Conservation (phyloP, 1,140 invertebrate species). For the Eriocheir sinensis region DNA sequence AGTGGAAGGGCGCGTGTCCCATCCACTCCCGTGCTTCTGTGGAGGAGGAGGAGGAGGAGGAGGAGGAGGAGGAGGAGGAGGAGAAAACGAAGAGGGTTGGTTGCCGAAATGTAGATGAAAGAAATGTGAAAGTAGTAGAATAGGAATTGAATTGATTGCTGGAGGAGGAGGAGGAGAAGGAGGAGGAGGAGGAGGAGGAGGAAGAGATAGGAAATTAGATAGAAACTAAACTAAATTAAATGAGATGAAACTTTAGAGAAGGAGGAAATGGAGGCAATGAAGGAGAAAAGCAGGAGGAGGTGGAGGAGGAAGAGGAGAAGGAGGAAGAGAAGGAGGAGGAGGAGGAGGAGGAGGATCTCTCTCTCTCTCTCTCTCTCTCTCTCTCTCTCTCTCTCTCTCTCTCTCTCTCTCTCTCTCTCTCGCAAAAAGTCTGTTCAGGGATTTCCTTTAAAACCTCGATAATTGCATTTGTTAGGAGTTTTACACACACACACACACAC, state of each 20-base stretch:
- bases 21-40: too few relatives aligned
- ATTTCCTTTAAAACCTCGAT: too few relatives aligned
- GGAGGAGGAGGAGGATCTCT: constrained; percentile 4
- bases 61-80: constrained; percentile 9
- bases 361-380: constrained; percentile 22
- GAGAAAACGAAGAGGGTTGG: background rate
- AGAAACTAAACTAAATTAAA: too few relatives aligned
- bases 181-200: background rate
- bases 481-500: too few relatives aligned
- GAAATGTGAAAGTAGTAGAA: background rate
- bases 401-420: background rate
- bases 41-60: background rate
- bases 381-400: constrained; percentile 22
- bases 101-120: background rate
- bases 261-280: background rate
- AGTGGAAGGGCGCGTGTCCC: background rate
- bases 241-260: too few relatives aligned
- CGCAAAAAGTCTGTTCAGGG: background rate
- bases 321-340: background rate
- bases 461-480: too few relatives aligned
- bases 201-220: too few relatives aligned
- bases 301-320: background rate
- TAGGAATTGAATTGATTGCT: too few relatives aligned
- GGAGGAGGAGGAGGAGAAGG: background rate
- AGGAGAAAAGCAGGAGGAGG: background rate